Evolutionary conservation across 1,140 invertebrate species (phyloP).

Genomic region (Drosophila virilis): DNA sequence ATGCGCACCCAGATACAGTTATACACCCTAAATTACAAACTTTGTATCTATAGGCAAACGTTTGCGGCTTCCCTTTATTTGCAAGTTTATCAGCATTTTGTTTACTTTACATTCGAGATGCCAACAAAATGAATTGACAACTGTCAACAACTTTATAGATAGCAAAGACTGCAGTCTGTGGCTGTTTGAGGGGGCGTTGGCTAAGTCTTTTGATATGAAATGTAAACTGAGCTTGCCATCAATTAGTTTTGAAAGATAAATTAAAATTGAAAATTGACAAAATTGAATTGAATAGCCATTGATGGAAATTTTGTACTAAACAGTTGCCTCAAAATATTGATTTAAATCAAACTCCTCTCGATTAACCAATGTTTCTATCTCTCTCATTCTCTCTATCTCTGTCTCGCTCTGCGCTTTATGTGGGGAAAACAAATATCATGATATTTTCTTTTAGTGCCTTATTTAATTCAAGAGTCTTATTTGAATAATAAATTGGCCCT

Average conservation of each 20-base stretch:
- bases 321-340: not conserved
- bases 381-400: too few species aligned
- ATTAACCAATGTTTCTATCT: not conserved
- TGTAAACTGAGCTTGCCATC: constrained; percentile 33
- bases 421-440: too few species aligned
- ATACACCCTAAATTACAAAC: constrained; percentile 11
- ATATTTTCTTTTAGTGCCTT: too few species aligned
- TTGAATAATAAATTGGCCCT: too few species aligned
- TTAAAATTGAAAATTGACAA: constrained; percentile 10
- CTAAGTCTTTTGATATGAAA: constrained; percentile 15
- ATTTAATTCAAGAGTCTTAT: too few species aligned
- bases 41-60: constrained; percentile 20
- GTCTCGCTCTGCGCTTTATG: not conserved
- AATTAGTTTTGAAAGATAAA: constrained; percentile 44
- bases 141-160: constrained; percentile 21
- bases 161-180: constrained; percentile 3
- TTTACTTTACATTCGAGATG: constrained; percentile 59
- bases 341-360: too few species aligned
- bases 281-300: too few species aligned
- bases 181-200: not conserved
- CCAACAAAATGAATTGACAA: constrained; percentile 53
- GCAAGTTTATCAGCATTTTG: constrained; percentile 57
- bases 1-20: constrained; percentile 2
- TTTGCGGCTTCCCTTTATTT: constrained; percentile 66
- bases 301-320: too few species aligned